Evolutionary conservation across 2,797 vertebrate species (phyloP), one percentile per base, ranked within the genome.

Genomic region (Pogonophryne albipinna): DNA sequence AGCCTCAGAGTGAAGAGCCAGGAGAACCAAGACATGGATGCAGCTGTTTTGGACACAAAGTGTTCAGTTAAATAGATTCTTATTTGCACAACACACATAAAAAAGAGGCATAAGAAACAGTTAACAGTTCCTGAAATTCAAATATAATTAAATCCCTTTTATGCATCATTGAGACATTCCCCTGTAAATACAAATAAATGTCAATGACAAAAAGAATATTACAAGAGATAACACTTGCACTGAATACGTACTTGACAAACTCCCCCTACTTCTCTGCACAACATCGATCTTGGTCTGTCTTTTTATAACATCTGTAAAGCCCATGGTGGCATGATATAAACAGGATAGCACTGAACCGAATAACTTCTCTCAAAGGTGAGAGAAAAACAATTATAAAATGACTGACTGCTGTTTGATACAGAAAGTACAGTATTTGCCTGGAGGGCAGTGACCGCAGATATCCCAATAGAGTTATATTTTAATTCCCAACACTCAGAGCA

Each of bases 11-110:
- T 50, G 38, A 78, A 44, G 44, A 87, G 68, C 70, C 74, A 66
- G 34, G 58, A 76, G 7, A 85, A 45, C 71, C 71, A 76, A 60
- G 51, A 74, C 89, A 91, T 91, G 41, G 75, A 66, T 64, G 63
- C 1, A 72, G 19, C 50, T 23, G 53, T 23, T 78, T 50, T 45
- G 20, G 34, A 1, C 2, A 20, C 20, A 71, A 3, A 14, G 55
- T 16, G 49, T 1, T 60, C n/a, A 17, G 27, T 53, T 41, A 69
- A 16, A 57, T 17, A 68, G 42, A n/a, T 45, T 69, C 4, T 42
- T 34, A 51, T 55, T 42, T 20, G 23, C 4, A 68, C 5, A 68
- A 61, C 4, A 41, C 12, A 23, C 1, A 60, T 2, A 11, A 38
- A 65, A 44, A 10, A 67, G 13, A 44, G 8, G 9, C 34, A 4